phyloP scores from a whole-genome alignment of 2,113 vertebrate genomes.

The Psophia crepitans region DNA sequence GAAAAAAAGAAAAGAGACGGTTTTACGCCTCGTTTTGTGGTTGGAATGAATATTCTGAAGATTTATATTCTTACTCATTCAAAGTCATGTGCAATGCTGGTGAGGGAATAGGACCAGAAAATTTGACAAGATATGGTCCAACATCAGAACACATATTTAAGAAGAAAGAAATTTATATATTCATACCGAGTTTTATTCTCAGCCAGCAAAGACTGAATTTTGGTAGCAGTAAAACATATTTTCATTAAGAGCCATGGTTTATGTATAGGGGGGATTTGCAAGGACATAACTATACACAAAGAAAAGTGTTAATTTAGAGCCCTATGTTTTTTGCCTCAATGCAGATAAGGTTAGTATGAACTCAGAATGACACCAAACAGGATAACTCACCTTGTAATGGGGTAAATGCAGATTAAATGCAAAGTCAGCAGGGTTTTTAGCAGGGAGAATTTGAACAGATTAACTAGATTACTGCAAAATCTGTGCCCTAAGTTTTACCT shows the following conservation, averaged over 20 bases:
- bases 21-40: not conserved
- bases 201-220: not conserved
- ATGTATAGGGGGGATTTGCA: not conserved
- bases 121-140: not conserved
- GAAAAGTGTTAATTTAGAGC: not conserved
- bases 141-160: not conserved
- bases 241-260: not conserved
- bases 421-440: not conserved
- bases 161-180: not conserved
- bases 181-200: not conserved
- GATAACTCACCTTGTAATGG: not conserved
- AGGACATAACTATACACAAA: not conserved
- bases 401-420: not conserved
- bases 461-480: not conserved
- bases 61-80: not conserved
- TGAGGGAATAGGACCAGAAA: not conserved
- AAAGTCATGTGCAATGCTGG: not conserved
- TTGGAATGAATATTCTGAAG: not conserved
- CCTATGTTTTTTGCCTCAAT: not conserved
- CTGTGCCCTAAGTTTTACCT: not conserved
- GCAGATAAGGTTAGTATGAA: not conserved
- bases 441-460: not conserved
- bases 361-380: not conserved
- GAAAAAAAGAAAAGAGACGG: not conserved
- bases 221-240: not conserved